Percentiles rank a stretch among this genome's conserved stretches.
These are phyloP conservation scores for Drosophila dives DNA, from an alignment of 2,888 invertebrate species.

Conservation along the genomic window DNA sequence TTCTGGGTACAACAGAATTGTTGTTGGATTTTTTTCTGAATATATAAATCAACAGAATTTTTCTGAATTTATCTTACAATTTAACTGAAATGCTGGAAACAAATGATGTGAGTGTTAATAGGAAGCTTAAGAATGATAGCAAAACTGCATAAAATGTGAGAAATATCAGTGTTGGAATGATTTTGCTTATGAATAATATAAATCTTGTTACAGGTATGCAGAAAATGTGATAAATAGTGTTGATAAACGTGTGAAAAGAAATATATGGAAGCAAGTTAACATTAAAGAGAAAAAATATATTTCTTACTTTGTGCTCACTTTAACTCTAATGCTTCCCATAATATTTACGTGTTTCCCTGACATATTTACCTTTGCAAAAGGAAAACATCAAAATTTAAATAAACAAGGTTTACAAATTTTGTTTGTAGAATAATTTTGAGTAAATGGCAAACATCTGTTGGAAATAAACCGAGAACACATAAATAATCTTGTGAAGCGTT, in stretches of 20 bases:
- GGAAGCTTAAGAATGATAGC: too few relatives aligned
- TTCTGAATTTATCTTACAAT: not conserved
- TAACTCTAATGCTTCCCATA: slow-evolving; percentile 3
- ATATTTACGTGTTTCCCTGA: slow-evolving; percentile 65
- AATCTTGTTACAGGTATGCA: not conserved
- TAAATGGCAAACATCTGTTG: slow-evolving; percentile 69
- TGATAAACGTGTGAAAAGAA: not conserved
- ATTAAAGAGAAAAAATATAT: not conserved
- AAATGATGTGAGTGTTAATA: slow-evolving; percentile 60
- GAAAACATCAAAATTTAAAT: slow-evolving; percentile 25
- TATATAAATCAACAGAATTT: not conserved
- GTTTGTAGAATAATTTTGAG: slow-evolving; percentile 24
- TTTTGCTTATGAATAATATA: not conserved
- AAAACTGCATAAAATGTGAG: not conserved
- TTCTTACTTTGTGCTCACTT: not conserved
- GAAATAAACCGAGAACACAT: slow-evolving; percentile 58
- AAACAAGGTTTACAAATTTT: slow-evolving; percentile 17
- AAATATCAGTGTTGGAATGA: not conserved
- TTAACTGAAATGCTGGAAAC: slow-evolving; percentile 60
- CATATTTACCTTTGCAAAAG: slow-evolving; percentile 60
- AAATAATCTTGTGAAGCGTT: slow-evolving; percentile 33
- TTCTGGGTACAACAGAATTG: slow-evolving; percentile 6
- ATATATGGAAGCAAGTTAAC: not conserved
- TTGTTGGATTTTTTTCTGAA: not conserved
- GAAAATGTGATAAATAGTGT: not conserved